These are phyloP conservation scores for Platysternon megacephalum DNA, from an alignment of 2,113 vertebrate species.

Conservation along the genomic window DNA sequence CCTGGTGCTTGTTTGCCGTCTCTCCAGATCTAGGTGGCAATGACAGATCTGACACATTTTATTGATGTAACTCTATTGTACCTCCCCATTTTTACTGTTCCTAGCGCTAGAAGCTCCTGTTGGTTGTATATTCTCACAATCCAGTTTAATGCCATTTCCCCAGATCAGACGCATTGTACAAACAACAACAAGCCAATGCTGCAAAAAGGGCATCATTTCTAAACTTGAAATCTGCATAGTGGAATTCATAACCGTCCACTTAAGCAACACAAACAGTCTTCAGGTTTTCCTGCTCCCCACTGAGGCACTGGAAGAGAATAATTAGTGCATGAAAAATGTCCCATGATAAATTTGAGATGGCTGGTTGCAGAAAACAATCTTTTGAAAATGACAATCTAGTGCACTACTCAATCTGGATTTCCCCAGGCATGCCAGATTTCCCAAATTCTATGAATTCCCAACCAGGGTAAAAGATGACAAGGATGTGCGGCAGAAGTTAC, in stretches of 20 bases:
- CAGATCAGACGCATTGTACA: background rate
- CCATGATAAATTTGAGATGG: background rate
- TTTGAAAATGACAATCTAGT: background rate
- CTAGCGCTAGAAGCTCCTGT: background rate
- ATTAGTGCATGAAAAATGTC: background rate
- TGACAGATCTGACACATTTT: background rate
- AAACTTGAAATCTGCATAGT: background rate
- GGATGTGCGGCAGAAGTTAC: background rate
- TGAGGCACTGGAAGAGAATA: background rate
- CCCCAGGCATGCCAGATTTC: background rate
- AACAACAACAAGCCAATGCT: background rate
- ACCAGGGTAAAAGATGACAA: background rate
- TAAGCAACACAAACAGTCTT: background rate
- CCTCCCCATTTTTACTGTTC: background rate
- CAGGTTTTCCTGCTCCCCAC: background rate
- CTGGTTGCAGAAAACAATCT: background rate
- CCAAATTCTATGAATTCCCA: background rate
- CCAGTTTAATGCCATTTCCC: background rate
- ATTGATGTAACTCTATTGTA: background rate
- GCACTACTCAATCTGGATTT: background rate
- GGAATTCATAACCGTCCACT: background rate
- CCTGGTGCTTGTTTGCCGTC: background rate
- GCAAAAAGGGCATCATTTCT: background rate
- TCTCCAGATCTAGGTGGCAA: rapidly evolving
- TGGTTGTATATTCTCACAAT: background rate